A percentile compares a stretch with the other conserved stretches of the same genome.
These are phyloP conservation scores for Troides oblongomaculatus DNA, from an alignment of 2,888 invertebrate species.

Conservation along the genomic window DNA sequence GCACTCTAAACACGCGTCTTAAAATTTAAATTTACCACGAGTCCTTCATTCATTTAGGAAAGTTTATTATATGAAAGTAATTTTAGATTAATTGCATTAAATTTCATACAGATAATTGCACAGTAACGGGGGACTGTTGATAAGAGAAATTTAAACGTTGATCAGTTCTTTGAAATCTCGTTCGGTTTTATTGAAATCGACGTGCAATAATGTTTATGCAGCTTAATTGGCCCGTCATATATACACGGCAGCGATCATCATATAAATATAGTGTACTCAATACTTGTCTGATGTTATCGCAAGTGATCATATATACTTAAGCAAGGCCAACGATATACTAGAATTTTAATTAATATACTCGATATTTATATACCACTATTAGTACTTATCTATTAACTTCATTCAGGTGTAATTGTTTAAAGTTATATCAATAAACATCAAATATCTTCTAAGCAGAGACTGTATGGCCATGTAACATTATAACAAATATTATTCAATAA, in stretches of 20 bases:
- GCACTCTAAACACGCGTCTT: conserved; percentile 34
- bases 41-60: conserved; percentile 32
- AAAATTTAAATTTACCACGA: conserved; percentile 33
- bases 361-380: too few relatives aligned
- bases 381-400: too few relatives aligned
- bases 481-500: too few relatives aligned
- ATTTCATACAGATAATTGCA: conserved; percentile 14
- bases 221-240: conserved; percentile 38
- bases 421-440: too few relatives aligned
- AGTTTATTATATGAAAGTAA: conserved; percentile 16
- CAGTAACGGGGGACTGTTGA: conserved; percentile 14
- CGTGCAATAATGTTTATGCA: conserved; percentile 27
- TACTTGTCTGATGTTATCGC: conserved; percentile 45
- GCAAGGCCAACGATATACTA: conserved; percentile 27
- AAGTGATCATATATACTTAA: conserved; percentile 53
- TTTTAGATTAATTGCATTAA: conserved; percentile 23
- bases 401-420: too few relatives aligned
- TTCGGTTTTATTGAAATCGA: conserved; percentile 26
- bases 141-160: conserved; percentile 17
- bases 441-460: too few relatives aligned
- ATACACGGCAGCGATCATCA: conserved; percentile 55
- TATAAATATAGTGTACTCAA: conserved; percentile 47
- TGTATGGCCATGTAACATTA: too few relatives aligned
- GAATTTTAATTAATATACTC: too few relatives aligned
- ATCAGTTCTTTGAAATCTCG: conserved; percentile 20